These are phyloP conservation scores for Diaperis boleti DNA, from an alignment of 2,888 invertebrate genomes.

Conservation along the genomic window DNA sequence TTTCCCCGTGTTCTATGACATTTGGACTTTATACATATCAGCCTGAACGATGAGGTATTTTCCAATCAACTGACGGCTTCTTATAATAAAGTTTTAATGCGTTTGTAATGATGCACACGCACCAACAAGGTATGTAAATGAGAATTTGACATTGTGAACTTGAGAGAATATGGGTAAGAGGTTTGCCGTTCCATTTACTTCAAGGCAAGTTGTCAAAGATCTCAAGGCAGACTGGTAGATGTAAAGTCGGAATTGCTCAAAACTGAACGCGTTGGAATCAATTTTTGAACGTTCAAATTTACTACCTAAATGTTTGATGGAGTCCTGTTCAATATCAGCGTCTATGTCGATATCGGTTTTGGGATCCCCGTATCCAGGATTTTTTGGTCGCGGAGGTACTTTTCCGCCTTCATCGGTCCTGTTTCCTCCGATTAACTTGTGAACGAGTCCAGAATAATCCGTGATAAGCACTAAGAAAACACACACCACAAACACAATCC, in stretches of 20 bases:
- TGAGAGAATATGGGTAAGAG: slow-evolving; percentile 11
- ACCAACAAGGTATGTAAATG: not conserved
- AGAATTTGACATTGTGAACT: slow-evolving; percentile 1
- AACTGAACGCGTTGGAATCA: slow-evolving; percentile 9
- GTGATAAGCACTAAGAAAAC: slow-evolving; percentile 70
- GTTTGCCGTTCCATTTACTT: slow-evolving; percentile 15
- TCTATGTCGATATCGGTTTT: slow-evolving; percentile 66
- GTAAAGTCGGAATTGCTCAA: slow-evolving; percentile 13
- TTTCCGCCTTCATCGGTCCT: slow-evolving; percentile 59
- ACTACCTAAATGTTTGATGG: slow-evolving; percentile 64
- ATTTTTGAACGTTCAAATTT: not conserved
- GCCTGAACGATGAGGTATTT: not conserved
- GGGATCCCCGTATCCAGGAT: slow-evolving; percentile 65
- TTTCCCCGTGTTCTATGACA: not conserved
- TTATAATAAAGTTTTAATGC: slow-evolving; percentile 17
- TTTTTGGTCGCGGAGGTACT: slow-evolving; percentile 59
- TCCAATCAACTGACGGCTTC: slow-evolving; percentile 4
- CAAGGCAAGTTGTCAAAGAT: slow-evolving; percentile 35
- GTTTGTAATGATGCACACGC: slow-evolving; percentile 13
- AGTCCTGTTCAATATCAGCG: slow-evolving; percentile 67
- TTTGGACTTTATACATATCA: not conserved
- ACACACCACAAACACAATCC: slow-evolving; percentile 69
- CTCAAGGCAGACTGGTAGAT: slow-evolving; percentile 21
- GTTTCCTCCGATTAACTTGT: slow-evolving; percentile 67
- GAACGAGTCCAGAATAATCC: slow-evolving; percentile 69